Evolutionary conservation across 2,797 vertebrate genomes (phyloP).

Genomic region (Eupleurogrammus muticus): DNA sequence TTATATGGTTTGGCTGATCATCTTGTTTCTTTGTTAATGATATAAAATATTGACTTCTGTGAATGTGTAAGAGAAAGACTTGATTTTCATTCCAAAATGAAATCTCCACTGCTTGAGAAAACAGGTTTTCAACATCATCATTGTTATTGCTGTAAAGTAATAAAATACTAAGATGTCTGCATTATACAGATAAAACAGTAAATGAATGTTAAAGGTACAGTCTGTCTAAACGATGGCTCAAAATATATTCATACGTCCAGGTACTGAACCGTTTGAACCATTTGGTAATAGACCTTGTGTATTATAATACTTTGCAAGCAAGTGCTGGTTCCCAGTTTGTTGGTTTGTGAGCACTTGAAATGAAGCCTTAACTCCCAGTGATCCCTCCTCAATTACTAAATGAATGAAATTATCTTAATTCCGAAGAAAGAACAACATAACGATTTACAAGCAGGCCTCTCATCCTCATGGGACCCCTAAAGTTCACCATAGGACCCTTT

Average conservation of each 20-base stretch:
- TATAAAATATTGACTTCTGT: slow-evolving; percentile 10
- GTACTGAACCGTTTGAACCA: neutral
- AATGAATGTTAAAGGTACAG: slow-evolving; percentile 9
- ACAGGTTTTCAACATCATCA: neutral
- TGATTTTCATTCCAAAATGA: slow-evolving; percentile 31
- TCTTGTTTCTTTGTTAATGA: slow-evolving; percentile 8
- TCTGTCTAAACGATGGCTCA: neutral
- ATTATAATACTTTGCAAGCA: neutral
- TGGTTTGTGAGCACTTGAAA: neutral
- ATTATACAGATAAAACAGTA: neutral
- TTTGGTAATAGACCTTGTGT: neutral
- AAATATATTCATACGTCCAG: neutral
- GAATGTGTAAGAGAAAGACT: neutral
- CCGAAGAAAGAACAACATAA: too few relatives aligned
- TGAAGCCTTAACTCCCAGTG: neutral
- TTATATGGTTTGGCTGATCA: slow-evolving; percentile 6
- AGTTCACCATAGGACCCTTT: neutral
- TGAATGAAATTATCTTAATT: neutral
- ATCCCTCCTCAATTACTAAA: neutral
- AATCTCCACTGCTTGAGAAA: neutral
- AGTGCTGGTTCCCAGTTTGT: neutral
- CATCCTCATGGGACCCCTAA: neutral
- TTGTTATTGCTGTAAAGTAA: neutral
- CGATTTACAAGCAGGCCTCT: too few relatives aligned
- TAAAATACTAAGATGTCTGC: neutral